Evolutionary conservation across 2,888 invertebrate species (phyloP).

Genomic region (Acrobasis repandana): DNA sequence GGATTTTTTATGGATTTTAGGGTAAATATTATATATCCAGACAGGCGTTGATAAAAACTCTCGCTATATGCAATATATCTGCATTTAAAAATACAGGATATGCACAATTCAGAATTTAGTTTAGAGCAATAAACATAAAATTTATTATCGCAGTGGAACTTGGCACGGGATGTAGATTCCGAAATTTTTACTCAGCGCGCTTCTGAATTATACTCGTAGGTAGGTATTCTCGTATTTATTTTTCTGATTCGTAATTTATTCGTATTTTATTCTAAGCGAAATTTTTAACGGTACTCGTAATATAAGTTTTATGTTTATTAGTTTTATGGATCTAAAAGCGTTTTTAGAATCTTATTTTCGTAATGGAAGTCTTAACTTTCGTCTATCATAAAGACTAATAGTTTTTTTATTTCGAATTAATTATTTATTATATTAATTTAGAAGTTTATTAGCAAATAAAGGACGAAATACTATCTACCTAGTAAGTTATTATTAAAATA

Average conservation of each 20-base stretch:
- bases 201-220: constrained; percentile 1
- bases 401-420: no score
- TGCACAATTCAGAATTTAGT: constrained; percentile 17
- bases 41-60: no score
- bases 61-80: constrained; percentile 11
- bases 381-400: neutral
- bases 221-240: constrained; percentile 2
- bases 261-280: neutral
- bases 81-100: constrained; percentile 24
- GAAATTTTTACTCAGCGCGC: constrained; percentile 13
- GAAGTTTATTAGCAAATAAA: neutral
- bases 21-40: no score
- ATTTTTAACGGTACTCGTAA: neutral
- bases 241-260: neutral
- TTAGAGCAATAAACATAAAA: constrained; percentile 22
- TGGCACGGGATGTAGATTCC: constrained; percentile 13
- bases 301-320: no score
- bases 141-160: constrained; percentile 13
- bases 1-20: no score
- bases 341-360: neutral
- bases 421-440: neutral
- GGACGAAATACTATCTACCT: no score
- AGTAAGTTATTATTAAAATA: no score
- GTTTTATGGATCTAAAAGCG: neutral
- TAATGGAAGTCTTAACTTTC: neutral